Percentiles rank a stretch among this genome's conserved stretches.
phyloP scores from a whole-genome alignment of 2,113 vertebrate species.

The Myxocyprinus asiaticus region DNA sequence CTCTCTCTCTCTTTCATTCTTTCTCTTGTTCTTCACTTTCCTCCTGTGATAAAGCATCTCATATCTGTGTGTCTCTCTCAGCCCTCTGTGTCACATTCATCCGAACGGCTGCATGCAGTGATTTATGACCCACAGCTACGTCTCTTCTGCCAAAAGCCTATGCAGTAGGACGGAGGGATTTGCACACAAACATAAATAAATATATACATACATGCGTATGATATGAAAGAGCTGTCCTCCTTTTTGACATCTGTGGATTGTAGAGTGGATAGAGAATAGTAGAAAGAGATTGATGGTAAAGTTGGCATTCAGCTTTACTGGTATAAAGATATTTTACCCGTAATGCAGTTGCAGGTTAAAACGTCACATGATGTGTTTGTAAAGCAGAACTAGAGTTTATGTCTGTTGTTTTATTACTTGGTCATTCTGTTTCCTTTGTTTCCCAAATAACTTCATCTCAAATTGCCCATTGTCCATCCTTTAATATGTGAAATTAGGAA shows the following conservation, averaged over 20 bases:
- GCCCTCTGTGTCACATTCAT: slow-evolving; percentile 41
- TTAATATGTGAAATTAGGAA: too few species aligned
- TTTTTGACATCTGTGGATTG: slow-evolving; percentile 58
- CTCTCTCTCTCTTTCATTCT: background rate
- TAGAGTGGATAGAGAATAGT: background rate
- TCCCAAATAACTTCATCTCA: too few species aligned
- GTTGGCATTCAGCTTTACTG: background rate
- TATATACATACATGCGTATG: slow-evolving; percentile 11
- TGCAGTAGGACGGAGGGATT: slow-evolving; percentile 25
- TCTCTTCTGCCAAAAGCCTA: slow-evolving; percentile 35
- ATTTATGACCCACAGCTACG: slow-evolving; percentile 50
- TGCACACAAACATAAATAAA: slow-evolving; percentile 47
- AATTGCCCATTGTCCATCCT: too few species aligned
- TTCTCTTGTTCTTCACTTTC: too few species aligned
- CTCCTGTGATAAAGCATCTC: slow-evolving; percentile 49
- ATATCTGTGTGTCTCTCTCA: slow-evolving; percentile 45
- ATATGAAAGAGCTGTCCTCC: slow-evolving; percentile 43
- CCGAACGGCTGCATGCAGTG: slow-evolving; percentile 35
- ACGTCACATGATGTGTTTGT: background rate
- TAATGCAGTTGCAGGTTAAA: background rate
- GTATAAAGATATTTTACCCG: background rate
- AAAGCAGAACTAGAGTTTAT: too few species aligned
- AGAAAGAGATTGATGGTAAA: slow-evolving; percentile 5
- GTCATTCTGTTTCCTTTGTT: too few species aligned
- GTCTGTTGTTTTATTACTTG: too few species aligned